Evolutionary conservation across 2,797 vertebrate species (phyloP), one percentile per base, ranked within the genome.

Genomic region (Acanthurus leucopareius): DNA sequence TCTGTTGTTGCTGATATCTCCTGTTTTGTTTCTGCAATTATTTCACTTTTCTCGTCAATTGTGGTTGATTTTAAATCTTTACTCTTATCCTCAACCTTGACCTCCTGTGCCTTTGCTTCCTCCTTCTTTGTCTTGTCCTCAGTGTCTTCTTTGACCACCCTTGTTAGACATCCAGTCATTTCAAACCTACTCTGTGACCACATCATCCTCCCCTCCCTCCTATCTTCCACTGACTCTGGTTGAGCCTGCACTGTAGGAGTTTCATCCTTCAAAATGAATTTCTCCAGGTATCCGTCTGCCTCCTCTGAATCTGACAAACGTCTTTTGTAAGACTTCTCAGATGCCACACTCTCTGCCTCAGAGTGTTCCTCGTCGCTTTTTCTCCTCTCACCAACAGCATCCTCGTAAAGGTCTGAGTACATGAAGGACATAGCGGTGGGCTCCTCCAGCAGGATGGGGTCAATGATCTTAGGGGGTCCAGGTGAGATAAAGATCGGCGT

Each of bases 331-430:
- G 95, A 94, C 14, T 91, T 94, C 77, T 96, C 97, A 22, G 97
- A 96, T 67, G 92, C 84, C 59, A 95, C 87, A 19, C 96, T 97
- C 85, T 97, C 97, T 48, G 95, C 92, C 82, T 97, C 97, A 0
- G 96, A 97, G 52, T 65, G 84, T 52, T 97, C 97, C 4, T 90
- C 94, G 5, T 95, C 95, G 0, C 94, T 94, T 77, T 91, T 97
- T 77, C 82, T 91, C 65, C 93, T 94, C 88, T 96, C 95, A 69
- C 96, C 97, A 25, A 93, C 44, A 47, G 96, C 96, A 72, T 97
- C 96, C 71, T 97, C 96, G 38, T 98, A 98, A 51, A 99, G 96
- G 87, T 99, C 97, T 42, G 96, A 94, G 86, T 98, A 98, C 83
- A 98, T 95, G 92, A 98, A 99, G 0, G 96, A 96, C 85, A 98